phyloP scores from a whole-genome alignment of 1,140 invertebrate genomes.

The Apis laboriosa region DNA sequence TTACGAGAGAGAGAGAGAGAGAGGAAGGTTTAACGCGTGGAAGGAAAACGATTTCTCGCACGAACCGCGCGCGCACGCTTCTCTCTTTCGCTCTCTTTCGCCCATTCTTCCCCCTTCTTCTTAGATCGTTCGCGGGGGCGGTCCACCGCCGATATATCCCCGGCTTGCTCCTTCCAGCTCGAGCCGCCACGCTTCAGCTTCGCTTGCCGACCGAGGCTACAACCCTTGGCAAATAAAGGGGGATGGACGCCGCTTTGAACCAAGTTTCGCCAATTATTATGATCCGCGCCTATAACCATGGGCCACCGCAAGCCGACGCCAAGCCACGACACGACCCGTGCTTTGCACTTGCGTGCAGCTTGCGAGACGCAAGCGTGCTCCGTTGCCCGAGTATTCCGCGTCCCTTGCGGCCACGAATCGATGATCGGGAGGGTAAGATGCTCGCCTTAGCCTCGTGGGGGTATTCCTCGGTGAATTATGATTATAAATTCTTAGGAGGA shows the following conservation, averaged over 20 bases:
- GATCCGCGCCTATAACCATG: conserved; percentile 47
- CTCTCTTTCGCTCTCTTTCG: not conserved
- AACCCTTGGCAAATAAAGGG: conserved; percentile 55
- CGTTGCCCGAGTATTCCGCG: not conserved
- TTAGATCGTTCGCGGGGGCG: too few species aligned
- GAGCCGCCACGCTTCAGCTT: conserved; percentile 21
- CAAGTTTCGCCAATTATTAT: conserved; percentile 67
- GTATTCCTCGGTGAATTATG: not conserved
- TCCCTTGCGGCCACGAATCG: conserved; percentile 1
- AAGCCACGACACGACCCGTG: not conserved
- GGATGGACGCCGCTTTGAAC: conserved; percentile 50
- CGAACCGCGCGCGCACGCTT: conserved; percentile 36
- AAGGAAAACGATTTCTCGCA: conserved; percentile 42
- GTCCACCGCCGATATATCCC: not conserved
- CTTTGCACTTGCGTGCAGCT: conserved; percentile 42
- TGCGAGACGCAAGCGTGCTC: conserved; percentile 7
- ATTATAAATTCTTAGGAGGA: too few species aligned
- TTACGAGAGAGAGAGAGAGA: conserved; percentile 31
- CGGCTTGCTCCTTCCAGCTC: not conserved
- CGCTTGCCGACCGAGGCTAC: conserved; percentile 14
- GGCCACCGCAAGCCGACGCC: conserved; percentile 39
- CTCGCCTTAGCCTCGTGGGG: not conserved
- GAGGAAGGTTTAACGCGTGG: conserved; percentile 44
- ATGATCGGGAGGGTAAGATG: not conserved
- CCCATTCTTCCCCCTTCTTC: not conserved